Evolutionary conservation across 2,113 vertebrate genomes (phyloP), one percentile per base, ranked within the genome.

Genomic region (Saguinus midas): DNA sequence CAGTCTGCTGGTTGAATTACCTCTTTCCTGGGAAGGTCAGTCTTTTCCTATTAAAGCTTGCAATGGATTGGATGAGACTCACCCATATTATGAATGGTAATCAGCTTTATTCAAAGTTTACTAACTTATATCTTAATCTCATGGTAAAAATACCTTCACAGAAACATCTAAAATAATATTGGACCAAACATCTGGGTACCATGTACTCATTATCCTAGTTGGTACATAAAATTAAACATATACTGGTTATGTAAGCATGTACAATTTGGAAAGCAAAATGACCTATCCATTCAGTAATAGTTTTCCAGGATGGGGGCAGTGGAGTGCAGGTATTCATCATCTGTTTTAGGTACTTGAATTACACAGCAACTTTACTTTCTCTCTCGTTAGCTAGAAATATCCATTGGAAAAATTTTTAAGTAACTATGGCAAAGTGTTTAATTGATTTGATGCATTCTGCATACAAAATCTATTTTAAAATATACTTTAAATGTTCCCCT

Each of bases 151-250:
- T 6, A 70, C 1, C 13, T 81, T 73, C 58, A 58, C 20, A 88
- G 35, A 95, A 88, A 88, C 9, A 91, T 88, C 29, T 93, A 76
- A 16, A 91, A 79, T 81, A 89, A 78, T 45, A 76, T 45, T 75
- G 66, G 20, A 61, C 7, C 25, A 94, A 79, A 91, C 3, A 37
- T 87, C 61, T 64, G 8, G 48, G n/a, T 43, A 20, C 5, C 40
- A 3, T 75, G 52, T 48, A 25, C 20, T 45, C 76, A 35, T 16
- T 52, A 17, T 52, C 14, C 52, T 90, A 52, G 7, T 29, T 79
- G 21, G 32, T 48, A 80, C 0, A 58, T 68, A 55, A 95, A 68
- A 91, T 29, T 75, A 70, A 61, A 8, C 13, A 78, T 16, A 86
- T 4, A 50, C 4, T 87, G 52, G 16, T 64, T 93, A 14, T 1